phyloP scores from a whole-genome alignment of 2,113 vertebrate species.

The Myodes glareolus region DNA sequence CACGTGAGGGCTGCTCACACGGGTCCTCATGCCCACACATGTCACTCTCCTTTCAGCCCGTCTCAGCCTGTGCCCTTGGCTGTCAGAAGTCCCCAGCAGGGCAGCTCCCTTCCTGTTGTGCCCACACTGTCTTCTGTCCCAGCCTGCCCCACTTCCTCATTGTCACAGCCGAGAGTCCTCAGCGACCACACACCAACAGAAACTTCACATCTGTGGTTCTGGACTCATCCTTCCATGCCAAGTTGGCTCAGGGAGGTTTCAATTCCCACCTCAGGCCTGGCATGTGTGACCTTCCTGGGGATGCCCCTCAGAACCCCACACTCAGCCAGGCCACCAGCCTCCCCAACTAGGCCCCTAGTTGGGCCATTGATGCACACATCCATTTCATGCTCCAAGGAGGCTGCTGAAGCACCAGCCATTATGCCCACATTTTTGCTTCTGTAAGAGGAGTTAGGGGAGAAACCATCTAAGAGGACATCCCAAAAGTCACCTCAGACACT shows the following conservation, averaged over 20 bases:
- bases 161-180: neutral
- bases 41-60: neutral
- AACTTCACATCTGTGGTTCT: slow-evolving; percentile 45
- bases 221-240: neutral
- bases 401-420: no score
- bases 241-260: neutral
- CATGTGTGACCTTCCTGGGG: neutral
- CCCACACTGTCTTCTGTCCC: neutral
- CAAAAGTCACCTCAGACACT: neutral
- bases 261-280: neutral
- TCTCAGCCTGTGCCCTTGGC: neutral
- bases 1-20: rapidly evolving
- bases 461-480: neutral
- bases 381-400: neutral
- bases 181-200: neutral
- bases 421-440: neutral
- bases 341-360: neutral
- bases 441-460: neutral
- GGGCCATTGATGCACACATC: neutral
- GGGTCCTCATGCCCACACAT: rapidly evolving
- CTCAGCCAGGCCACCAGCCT: neutral
- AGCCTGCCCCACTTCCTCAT: slow-evolving; percentile 6
- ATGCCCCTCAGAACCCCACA: neutral
- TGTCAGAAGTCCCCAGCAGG: neutral
- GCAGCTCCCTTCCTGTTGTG: neutral